Base-by-base conservation (phyloP, 1,140 invertebrate genomes). In the Drosophila neocordata region DNA sequence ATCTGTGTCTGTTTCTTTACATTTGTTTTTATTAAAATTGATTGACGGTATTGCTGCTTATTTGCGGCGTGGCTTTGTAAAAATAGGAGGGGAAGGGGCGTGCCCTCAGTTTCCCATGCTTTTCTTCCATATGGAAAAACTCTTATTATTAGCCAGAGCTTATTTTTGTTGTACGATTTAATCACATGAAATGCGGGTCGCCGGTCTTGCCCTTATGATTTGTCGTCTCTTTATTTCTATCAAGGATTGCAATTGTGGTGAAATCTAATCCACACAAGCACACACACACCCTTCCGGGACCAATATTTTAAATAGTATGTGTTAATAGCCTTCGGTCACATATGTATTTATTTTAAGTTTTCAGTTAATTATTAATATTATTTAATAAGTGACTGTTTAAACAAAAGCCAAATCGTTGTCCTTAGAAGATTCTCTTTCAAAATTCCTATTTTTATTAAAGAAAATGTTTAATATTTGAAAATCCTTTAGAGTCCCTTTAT, bases 41-140 rank as follows among this genome's bases (percentile, higher is more conserved):
- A 24, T 24, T 24, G 22, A 24, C 22, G 22, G 4, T 4, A 4
- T 2, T 4, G 22, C 22, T 24, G 22, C 22, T 24, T 24, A 24
- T 24, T 0, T 24, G 22, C 22, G 22, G 22, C 22, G 15, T 48
- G 41, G 41, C 41, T 18, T 48, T 9, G 15, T 4, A 20, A 2
- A 44, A 44, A 44, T 44, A 24, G 27, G 27, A 31, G 9, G 15
- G 2, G 41, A 4, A 48, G 18, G 8, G 18, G 15, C 18, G 5
- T 15, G 27, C 27, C 27, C 22, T 24, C 22, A 24, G 22, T 24
- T 24, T 24, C 22, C 2, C 27, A 31, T 31, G 27, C 27, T 31
- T 31, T 4, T 7, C 4, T 72, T 65, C 64, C 65, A 75, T 64
- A 63, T 64, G 72, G 65, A 37, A 65, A 59, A 41, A 8, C 13